These are phyloP conservation scores for Pithys albifrons DNA, from an alignment of 2,113 vertebrate species.

Conservation along the genomic window DNA sequence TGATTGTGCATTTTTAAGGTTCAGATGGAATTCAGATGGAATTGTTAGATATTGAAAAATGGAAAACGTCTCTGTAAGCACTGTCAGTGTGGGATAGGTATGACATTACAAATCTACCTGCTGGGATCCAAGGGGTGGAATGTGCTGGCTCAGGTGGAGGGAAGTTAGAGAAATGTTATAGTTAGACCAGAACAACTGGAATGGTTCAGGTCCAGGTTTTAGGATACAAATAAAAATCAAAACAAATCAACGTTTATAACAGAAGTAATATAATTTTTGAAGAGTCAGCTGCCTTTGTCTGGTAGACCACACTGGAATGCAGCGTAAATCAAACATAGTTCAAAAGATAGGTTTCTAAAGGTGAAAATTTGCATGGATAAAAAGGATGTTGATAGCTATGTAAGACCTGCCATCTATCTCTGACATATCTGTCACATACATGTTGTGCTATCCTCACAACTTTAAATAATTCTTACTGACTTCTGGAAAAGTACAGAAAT, in stretches of 20 bases:
- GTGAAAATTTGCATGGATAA: fast-evolving
- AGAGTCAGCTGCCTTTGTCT: neutral
- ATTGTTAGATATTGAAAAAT: neutral
- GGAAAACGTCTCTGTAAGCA: neutral
- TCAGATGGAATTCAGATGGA: neutral
- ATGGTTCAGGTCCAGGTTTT: neutral
- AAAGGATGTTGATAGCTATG: neutral
- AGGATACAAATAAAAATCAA: neutral
- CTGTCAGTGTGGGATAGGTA: neutral
- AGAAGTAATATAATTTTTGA: neutral
- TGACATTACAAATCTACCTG: neutral
- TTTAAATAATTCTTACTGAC: neutral
- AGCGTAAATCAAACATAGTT: neutral
- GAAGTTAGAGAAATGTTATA: neutral
- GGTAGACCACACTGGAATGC: neutral
- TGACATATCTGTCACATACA: neutral
- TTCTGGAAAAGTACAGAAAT: neutral
- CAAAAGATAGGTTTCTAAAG: neutral
- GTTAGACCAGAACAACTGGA: neutral
- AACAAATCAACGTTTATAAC: neutral
- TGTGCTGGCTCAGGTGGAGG: neutral
- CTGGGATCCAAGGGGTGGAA: neutral
- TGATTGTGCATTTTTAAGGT: neutral
- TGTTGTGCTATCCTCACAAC: neutral
- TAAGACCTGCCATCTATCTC: neutral